These are phyloP conservation scores for Castor canadensis DNA, from an alignment of 2,113 vertebrate genomes.

Conservation along the genomic window DNA sequence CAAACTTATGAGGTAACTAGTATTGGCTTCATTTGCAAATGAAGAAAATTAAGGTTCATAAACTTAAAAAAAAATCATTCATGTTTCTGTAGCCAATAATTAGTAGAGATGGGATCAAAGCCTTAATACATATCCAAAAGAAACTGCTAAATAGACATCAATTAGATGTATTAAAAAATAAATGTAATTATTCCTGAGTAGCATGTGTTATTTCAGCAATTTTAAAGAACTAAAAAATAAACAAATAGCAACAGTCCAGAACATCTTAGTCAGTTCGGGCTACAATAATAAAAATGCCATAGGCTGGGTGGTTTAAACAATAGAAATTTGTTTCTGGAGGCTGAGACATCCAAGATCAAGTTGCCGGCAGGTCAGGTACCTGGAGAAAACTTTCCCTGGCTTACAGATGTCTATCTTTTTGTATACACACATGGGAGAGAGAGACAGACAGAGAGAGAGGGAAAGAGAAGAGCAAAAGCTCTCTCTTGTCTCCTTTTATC, in stretches of 20 bases:
- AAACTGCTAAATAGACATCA: not conserved
- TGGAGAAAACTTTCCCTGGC: not conserved
- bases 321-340: not conserved
- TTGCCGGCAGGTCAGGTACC: accelerated
- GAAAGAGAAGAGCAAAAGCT: no score
- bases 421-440: not conserved
- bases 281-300: not conserved
- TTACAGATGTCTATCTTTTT: no score
- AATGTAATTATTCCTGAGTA: not conserved
- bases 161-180: not conserved
- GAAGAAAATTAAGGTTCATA: not conserved
- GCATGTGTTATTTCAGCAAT: not conserved
- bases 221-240: not conserved
- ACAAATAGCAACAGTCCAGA: not conserved
- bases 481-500: accelerated
- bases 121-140: not conserved
- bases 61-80: not conserved
- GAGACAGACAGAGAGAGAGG: no score
- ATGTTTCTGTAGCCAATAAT: not conserved
- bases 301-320: not conserved
- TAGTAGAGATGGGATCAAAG: not conserved
- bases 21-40: not conserved
- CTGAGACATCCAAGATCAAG: not conserved
- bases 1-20: not conserved
- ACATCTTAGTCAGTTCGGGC: not conserved